A percentile compares a stretch with the other conserved stretches of the same genome.
Conservation (phyloP, 2,797 vertebrate species). For the Lagorchestes hirsutus region DNA sequence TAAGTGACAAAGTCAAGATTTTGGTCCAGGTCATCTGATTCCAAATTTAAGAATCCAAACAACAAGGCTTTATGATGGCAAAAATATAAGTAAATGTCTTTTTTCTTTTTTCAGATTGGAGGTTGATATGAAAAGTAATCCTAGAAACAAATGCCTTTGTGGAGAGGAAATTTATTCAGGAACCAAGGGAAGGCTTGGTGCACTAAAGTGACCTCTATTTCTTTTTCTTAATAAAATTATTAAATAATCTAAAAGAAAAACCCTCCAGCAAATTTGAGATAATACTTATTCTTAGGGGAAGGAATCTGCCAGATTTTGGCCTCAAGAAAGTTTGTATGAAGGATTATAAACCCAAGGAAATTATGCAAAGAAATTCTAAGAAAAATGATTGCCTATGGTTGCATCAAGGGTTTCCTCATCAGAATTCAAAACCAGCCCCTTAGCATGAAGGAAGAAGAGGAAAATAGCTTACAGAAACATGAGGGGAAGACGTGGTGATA, state of each 20-base stretch:
- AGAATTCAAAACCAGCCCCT: background rate
- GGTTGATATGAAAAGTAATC: background rate
- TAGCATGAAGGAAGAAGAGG: background rate
- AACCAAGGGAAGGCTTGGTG: background rate
- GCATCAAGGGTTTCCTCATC: conserved; percentile 30
- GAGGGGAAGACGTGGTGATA: background rate
- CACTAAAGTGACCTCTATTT: background rate
- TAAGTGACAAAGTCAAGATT: background rate
- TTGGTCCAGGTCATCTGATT: background rate
- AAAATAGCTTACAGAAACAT: conserved; percentile 24
- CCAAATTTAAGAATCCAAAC: background rate
- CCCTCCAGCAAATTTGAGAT: background rate
- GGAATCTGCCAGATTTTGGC: conserved; percentile 18
- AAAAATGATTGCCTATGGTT: background rate
- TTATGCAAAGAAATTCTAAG: conserved; percentile 45
- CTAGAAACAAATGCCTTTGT: background rate
- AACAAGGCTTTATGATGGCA: background rate
- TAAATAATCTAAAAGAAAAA: background rate
- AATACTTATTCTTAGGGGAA: background rate
- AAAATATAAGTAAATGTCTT: background rate
- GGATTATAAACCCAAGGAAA: background rate
- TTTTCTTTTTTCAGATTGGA: background rate
- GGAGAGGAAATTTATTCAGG: background rate
- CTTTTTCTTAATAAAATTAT: background rate
- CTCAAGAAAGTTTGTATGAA: background rate